phyloP scores from a whole-genome alignment of 2,797 vertebrate genomes.

The Hybognathus amarus region DNA sequence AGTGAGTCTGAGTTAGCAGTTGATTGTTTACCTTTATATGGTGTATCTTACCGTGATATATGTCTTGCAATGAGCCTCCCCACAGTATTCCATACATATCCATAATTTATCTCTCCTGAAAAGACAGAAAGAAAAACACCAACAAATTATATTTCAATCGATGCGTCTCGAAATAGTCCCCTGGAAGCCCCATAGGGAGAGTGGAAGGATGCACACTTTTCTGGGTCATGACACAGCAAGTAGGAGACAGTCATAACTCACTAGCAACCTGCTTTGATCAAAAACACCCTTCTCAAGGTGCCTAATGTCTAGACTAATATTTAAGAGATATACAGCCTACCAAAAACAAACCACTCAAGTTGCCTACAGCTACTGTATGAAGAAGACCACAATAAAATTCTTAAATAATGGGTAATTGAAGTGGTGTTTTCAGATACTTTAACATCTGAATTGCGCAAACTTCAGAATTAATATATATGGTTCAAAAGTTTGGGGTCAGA shows the following conservation, averaged over 20 bases:
- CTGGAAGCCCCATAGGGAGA: conserved; percentile 5
- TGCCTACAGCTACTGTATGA: background rate
- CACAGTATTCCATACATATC: conserved; percentile 92
- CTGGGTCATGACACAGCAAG: conserved; percentile 52
- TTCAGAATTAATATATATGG: background rate
- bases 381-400: background rate
- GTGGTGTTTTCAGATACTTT: background rate
- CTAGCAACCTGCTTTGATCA: conserved; percentile 17
- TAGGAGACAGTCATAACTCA: conserved; percentile 28
- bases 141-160: conserved; percentile 54
- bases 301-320: conserved; percentile 26
- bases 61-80: conserved; percentile 89
- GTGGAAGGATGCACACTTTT: conserved; percentile 43
- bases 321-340: background rate
- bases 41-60: conserved; percentile 83
- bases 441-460: background rate
- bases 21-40: conserved; percentile 25
- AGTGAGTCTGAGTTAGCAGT: background rate
- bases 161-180: conserved; percentile 47
- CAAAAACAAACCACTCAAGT: background rate
- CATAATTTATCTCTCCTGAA: conserved; percentile 88
- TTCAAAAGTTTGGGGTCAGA: background rate
- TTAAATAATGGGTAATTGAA: background rate
- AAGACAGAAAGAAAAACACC: conserved; percentile 54
- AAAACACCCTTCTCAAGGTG: conserved; percentile 18